Percentiles rank a stretch among this genome's conserved stretches.
These are phyloP conservation scores for Tetrapedia diversipes DNA, from an alignment of 2,888 invertebrate genomes.

Conservation along the genomic window DNA sequence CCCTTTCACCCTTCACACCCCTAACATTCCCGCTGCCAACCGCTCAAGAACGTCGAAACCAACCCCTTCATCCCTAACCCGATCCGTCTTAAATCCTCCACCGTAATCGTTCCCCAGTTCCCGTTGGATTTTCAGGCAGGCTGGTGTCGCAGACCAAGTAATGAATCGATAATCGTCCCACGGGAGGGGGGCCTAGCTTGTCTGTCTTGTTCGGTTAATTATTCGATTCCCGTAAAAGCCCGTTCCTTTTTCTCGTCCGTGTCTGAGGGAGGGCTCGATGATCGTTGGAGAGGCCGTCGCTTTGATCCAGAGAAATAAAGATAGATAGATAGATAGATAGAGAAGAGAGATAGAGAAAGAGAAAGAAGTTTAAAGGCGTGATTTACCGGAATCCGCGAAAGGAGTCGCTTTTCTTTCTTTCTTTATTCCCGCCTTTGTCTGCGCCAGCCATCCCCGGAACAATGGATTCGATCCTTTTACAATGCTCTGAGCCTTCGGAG, in stretches of 20 bases:
- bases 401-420: constrained; percentile 29
- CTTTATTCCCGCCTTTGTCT: constrained; percentile 14
- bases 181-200: background rate
- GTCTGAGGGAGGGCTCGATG: constrained; percentile 1
- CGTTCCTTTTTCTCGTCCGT: background rate
- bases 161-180: constrained; percentile 52
- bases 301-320: constrained; percentile 42
- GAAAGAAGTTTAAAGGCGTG: constrained; percentile 53
- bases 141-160: constrained; percentile 29
- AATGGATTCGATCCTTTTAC: constrained; percentile 40
- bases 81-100: background rate
- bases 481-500: background rate
- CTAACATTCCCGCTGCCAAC: background rate
- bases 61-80: background rate
- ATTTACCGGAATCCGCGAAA: constrained; percentile 39
- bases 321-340: too few species aligned
- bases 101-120: constrained; percentile 1
- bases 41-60: constrained; percentile 1
- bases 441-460: constrained; percentile 18
- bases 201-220: constrained; percentile 48
- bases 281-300: constrained; percentile 10
- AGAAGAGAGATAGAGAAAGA: too few species aligned
- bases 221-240: constrained; percentile 44
- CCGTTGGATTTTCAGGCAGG: background rate
- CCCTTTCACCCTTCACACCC: too few species aligned